phyloP scores from a whole-genome alignment of 2,888 invertebrate species.

The Phyllotreta striolata region DNA sequence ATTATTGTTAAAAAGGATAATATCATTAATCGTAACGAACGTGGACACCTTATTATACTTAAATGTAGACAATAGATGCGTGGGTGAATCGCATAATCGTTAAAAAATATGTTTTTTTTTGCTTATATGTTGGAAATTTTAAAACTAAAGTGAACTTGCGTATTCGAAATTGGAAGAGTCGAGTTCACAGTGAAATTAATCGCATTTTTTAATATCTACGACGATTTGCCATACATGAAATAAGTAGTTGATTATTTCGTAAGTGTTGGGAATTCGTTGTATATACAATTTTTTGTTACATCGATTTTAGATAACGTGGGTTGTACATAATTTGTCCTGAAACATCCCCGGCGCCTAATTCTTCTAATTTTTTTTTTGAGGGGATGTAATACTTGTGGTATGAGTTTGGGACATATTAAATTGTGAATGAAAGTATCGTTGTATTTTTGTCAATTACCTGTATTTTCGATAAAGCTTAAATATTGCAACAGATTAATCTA shows the following conservation, averaged over 20 bases:
- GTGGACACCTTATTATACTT: too few relatives aligned
- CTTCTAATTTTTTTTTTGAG: not conserved
- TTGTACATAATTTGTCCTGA: conserved; percentile 28
- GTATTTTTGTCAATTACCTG: conserved; percentile 24
- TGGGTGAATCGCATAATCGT: too few relatives aligned
- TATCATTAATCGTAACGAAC: conserved; percentile 9
- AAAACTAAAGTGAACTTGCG: too few relatives aligned
- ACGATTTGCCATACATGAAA: too few relatives aligned
- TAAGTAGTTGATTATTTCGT: not conserved
- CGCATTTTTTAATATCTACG: conserved; percentile 1
- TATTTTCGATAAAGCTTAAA: conserved; percentile 9
- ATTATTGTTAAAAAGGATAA: conserved; percentile 24
- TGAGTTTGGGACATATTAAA: not conserved
- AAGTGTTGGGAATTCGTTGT: conserved; percentile 5
- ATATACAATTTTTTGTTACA: conserved; percentile 34
- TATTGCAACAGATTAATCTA: not conserved
- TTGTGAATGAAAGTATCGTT: conserved; percentile 14
- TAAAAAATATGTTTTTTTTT: too few relatives aligned
- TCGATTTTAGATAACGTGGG: conserved; percentile 33
- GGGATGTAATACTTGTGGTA: not conserved
- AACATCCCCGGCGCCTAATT: not conserved
- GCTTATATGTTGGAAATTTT: too few relatives aligned
- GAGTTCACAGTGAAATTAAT: not conserved
- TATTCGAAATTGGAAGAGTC: too few relatives aligned
- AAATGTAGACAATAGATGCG: too few relatives aligned